phyloP scores from a whole-genome alignment of 2,888 invertebrate genomes.

The Myathropa florea region DNA sequence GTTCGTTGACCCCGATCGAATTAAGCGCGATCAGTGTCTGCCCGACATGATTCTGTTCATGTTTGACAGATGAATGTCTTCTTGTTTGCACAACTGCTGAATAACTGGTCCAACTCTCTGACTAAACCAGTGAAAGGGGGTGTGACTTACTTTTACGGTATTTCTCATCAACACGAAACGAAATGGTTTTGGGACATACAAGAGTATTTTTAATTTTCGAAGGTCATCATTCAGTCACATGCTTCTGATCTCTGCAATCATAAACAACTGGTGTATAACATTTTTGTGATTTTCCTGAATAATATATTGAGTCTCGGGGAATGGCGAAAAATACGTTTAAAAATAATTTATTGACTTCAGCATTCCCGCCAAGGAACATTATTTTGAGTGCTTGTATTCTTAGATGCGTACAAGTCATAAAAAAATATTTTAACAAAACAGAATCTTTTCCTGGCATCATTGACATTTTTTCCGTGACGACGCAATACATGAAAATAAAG shows the following conservation, averaged over 20 bases:
- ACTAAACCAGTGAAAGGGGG: neutral
- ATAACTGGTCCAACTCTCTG: neutral
- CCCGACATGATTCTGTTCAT: neutral
- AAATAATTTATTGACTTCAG: neutral
- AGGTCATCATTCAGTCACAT: neutral
- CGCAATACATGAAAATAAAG: neutral
- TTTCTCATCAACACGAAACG: neutral
- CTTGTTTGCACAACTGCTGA: neutral
- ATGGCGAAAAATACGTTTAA: neutral
- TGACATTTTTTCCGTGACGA: neutral
- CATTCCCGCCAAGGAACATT: neutral
- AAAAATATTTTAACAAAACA: neutral
- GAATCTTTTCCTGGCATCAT: neutral
- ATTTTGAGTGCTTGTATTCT: neutral
- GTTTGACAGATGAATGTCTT: neutral
- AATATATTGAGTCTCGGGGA: neutral
- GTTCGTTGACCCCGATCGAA: slow-evolving; percentile 24
- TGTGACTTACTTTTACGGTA: neutral
- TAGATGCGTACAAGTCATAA: neutral
- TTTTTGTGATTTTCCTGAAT: neutral
- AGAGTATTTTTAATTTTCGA: neutral
- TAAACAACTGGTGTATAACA: neutral
- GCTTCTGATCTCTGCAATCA: neutral
- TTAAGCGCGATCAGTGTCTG: neutral
- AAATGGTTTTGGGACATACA: too few species aligned